Percentiles rank a stretch among this genome's conserved stretches.
Conservation (phyloP, 92 coral and sea anemone species). For the Bergia sp. region DNA sequence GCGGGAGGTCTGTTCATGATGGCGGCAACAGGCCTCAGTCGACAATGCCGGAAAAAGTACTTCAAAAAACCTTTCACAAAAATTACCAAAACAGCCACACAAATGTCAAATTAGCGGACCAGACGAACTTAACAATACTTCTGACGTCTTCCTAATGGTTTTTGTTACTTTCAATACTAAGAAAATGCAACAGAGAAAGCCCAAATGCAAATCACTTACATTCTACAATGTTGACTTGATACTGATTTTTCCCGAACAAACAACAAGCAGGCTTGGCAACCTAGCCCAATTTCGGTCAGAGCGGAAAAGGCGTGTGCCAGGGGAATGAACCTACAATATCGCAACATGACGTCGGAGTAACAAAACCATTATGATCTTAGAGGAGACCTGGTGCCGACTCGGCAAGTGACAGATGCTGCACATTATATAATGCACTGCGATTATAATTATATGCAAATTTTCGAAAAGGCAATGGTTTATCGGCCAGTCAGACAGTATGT, state of each 20-base stretch:
- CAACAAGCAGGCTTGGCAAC: slow-evolving; percentile 32
- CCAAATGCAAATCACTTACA: background rate
- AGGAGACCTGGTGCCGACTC: too few species aligned
- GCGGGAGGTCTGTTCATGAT: slow-evolving; percentile 44
- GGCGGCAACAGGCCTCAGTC: background rate
- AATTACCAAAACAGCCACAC: background rate
- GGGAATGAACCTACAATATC: background rate
- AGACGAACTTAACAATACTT: background rate
- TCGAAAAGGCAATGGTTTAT: too few species aligned
- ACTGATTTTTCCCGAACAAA: slow-evolving; percentile 29
- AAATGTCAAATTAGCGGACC: background rate
- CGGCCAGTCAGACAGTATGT: too few species aligned
- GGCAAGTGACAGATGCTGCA: too few species aligned
- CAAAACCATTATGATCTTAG: too few species aligned
- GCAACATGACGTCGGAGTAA: background rate
- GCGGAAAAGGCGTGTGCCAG: slow-evolving; percentile 36
- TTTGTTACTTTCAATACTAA: background rate
- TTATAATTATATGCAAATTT: too few species aligned
- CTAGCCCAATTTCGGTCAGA: slow-evolving; percentile 32
- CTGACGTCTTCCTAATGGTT: background rate
- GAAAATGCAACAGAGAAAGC: slow-evolving; percentile 10
- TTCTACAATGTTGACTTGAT: background rate
- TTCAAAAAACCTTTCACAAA: slow-evolving; percentile 5
- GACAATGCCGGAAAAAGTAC: background rate
- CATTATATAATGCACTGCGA: too few species aligned